Base-by-base conservation (phyloP, 2,888 invertebrate species). In the Aspidapion aeneum region DNA sequence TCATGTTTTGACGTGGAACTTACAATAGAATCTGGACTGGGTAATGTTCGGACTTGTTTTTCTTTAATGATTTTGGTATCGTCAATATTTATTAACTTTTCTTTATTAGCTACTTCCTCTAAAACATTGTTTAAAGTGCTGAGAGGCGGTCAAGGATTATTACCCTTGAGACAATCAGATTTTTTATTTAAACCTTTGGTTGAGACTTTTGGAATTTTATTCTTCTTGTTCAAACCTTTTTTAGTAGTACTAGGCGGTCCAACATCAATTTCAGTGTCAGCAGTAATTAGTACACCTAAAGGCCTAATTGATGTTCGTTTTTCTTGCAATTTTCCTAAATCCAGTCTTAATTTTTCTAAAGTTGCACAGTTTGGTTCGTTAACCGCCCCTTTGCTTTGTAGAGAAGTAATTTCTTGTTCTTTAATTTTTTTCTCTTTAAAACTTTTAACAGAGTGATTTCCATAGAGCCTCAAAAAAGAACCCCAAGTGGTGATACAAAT, bases 301-400 rank as follows among this genome's bases (percentile, higher is more conserved):
- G 84, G 84, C 73, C 80, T 81, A 62, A 83, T 78, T 0, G 82
- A 78, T 68, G 80, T 78, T 59, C 72, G 78, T 63, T 88, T 84
- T 59, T 88, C 89, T 16, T 86, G 81, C 51, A 95, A 79, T 76
- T 91, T 91, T 0, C 80, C 75, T 91, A 96, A 92, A 82, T 96
- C 96, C 63, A 73, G n/a, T n/a, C n/a, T n/a, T n/a, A 20, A 96
- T 83, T n/a, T n/a, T n/a, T n/a, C n/a, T n/a, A n/a, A n/a, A 70
- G 96, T 96, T 0, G 94, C 94, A 80, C 90, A 88, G 81, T 96
- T 96, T 21, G 96, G 96, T 71, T 92, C 90, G 82, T 96, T 94
- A 56, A 91, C 88, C 0, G 91, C 89, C 1, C 95, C 95, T 79
- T 93, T 99, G 98, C 2, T 90, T 77, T 92, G 92, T n/a, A 96